phyloP scores from a whole-genome alignment of 2,113 vertebrate species.

The Pterocles gutturalis region DNA sequence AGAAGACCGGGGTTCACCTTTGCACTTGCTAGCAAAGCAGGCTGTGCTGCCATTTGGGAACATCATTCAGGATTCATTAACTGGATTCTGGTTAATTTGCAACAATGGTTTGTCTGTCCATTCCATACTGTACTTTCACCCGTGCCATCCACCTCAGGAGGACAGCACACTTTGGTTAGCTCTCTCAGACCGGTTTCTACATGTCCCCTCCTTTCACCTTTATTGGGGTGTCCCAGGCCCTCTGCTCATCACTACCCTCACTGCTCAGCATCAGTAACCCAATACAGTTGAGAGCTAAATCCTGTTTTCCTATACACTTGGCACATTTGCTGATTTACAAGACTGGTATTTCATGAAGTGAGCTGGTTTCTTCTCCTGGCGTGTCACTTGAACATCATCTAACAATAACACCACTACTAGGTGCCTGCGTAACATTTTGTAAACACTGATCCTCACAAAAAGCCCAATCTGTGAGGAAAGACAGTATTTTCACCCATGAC shows the following conservation, averaged over 20 bases:
- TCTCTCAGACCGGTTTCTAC: neutral
- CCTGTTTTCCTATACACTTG: neutral
- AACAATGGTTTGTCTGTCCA: neutral
- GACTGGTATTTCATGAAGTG: neutral
- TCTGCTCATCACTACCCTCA: neutral
- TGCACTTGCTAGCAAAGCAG: neutral
- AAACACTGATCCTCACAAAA: neutral
- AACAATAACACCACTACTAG: conserved; percentile 14
- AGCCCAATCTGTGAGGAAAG: neutral
- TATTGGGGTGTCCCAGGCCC: neutral
- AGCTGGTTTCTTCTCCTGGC: neutral
- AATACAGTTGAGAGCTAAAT: neutral
- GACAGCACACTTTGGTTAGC: neutral
- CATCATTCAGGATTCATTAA: conserved; percentile 4
- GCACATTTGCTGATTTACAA: neutral
- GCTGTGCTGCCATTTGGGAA: neutral
- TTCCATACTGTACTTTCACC: neutral
- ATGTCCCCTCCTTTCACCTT: neutral
- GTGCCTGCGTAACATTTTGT: neutral
- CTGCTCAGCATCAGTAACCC: neutral
- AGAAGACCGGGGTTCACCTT: conserved; percentile 6
- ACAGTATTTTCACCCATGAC: neutral
- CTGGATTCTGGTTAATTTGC: neutral
- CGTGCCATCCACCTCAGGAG: neutral
- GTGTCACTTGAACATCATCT: conserved; percentile 1